phyloP scores from a whole-genome alignment of 2,888 invertebrate genomes.

The Tenodera sinensis region DNA sequence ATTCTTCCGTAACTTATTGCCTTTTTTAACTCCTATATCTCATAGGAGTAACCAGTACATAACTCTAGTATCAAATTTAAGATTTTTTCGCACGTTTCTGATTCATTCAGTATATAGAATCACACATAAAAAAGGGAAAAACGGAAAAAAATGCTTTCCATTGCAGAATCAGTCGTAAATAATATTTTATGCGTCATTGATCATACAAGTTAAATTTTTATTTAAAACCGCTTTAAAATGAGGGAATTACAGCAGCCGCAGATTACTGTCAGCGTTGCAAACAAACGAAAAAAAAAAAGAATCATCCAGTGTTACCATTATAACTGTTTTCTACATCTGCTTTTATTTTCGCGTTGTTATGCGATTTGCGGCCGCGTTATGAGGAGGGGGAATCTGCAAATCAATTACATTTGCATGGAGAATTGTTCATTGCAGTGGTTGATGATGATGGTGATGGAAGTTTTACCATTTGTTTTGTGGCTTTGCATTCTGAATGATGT shows the following conservation, averaged over 20 bases:
- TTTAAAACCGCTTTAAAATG: neutral
- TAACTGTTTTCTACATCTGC: neutral
- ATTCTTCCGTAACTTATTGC: too few species aligned
- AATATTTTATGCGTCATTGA: neutral
- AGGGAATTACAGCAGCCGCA: neutral
- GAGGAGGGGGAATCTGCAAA: neutral
- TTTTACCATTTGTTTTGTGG: neutral
- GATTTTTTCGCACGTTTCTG: too few species aligned
- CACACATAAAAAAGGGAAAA: too few species aligned
- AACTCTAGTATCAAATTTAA: too few species aligned
- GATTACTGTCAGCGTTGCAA: neutral
- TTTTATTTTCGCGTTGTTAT: neutral
- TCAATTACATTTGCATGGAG: slow-evolving; percentile 14
- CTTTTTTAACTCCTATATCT: too few species aligned
- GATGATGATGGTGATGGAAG: neutral
- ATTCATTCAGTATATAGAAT: too few species aligned
- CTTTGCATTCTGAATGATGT: neutral
- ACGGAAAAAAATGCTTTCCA: too few species aligned
- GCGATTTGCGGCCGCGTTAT: neutral
- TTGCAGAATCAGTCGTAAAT: neutral
- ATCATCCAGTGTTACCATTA: neutral
- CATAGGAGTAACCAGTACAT: too few species aligned
- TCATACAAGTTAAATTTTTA: neutral
- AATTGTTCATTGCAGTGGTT: neutral
- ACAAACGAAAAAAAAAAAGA: neutral